Conservation (phyloP, 2,888 invertebrate genomes). For the Gasteruption jaculator region DNA sequence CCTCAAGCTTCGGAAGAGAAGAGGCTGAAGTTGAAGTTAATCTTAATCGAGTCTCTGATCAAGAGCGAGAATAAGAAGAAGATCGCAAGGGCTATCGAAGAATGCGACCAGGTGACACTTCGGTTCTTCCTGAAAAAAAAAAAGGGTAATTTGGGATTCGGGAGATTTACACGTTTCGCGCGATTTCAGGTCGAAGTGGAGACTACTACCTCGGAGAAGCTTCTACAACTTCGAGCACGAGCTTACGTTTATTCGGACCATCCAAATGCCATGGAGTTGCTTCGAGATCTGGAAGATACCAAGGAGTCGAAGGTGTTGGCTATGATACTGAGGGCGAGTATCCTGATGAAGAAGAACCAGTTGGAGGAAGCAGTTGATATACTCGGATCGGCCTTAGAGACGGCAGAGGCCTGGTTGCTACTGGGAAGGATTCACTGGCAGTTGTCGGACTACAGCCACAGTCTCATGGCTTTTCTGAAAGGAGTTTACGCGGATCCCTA, state of each 20-base stretch:
- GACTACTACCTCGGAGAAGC: no score
- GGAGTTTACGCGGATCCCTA: constrained; percentile 65
- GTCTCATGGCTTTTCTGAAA: constrained; percentile 63
- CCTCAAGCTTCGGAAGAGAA: constrained; percentile 37
- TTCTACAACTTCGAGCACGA: no score
- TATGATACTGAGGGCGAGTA: constrained; percentile 54
- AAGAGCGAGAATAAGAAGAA: constrained; percentile 54
- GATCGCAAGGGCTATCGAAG: constrained; percentile 45
- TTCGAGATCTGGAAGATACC: constrained; percentile 16
- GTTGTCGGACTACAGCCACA: constrained; percentile 58
- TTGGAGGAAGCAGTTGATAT: constrained; percentile 57
- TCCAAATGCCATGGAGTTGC: no score
- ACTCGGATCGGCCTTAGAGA: constrained; percentile 52
- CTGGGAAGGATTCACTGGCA: constrained; percentile 62
- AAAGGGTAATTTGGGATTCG: no score
- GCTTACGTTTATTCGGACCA: no score
- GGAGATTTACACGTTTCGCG: no score
- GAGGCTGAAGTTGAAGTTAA: constrained; percentile 34
- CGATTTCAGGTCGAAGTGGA: no score
- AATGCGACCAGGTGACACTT: constrained; percentile 45
- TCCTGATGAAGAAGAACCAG: constrained; percentile 54
- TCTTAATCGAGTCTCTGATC: constrained; percentile 50
- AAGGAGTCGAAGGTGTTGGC: constrained; percentile 24
- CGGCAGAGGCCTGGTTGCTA: constrained; percentile 57
- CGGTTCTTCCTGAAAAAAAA: constrained; percentile 5